Evolutionary conservation across 53 echinoderm and acorn worm species (phyloP).

Genomic region (Patiria pectinifera): DNA sequence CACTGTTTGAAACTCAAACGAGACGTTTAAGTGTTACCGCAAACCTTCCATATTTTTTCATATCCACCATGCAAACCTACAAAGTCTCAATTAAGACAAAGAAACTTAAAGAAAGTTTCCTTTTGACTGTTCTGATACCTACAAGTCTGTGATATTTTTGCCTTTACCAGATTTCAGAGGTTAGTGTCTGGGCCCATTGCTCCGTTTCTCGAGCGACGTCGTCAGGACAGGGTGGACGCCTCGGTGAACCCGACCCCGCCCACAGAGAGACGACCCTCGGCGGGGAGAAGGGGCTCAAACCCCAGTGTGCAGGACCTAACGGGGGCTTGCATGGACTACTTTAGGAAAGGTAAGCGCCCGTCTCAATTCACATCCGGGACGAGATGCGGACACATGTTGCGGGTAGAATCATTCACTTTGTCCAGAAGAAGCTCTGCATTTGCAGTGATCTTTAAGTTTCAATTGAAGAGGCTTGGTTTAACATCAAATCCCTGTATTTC

Average conservation of each 20-base stretch:
- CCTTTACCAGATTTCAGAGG: conserved; percentile 67
- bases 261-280: conserved; percentile 17
- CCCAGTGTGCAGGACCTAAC: conserved; percentile 72
- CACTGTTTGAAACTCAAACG: too few species aligned
- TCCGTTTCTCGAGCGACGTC: conserved; percentile 27
- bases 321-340: conserved; percentile 59
- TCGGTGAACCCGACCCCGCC: conserved; percentile 22
- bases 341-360: conserved; percentile 58
- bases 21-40: too few species aligned
- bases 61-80: too few species aligned
- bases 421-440: too few species aligned
- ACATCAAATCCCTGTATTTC: not conserved
- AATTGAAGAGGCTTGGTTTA: not conserved
- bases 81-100: too few species aligned
- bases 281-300: conserved; percentile 49
- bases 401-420: too few species aligned
- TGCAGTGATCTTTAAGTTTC: too few species aligned
- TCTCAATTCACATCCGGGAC: too few species aligned
- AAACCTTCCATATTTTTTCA: too few species aligned
- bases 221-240: conserved; percentile 22
- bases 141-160: not conserved
- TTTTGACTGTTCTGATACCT: not conserved
- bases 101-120: too few species aligned
- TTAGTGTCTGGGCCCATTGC: conserved; percentile 47
- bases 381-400: too few species aligned